These are phyloP conservation scores for Choreutis nemorana DNA, from an alignment of 2,888 invertebrate genomes.

Conservation along the genomic window DNA sequence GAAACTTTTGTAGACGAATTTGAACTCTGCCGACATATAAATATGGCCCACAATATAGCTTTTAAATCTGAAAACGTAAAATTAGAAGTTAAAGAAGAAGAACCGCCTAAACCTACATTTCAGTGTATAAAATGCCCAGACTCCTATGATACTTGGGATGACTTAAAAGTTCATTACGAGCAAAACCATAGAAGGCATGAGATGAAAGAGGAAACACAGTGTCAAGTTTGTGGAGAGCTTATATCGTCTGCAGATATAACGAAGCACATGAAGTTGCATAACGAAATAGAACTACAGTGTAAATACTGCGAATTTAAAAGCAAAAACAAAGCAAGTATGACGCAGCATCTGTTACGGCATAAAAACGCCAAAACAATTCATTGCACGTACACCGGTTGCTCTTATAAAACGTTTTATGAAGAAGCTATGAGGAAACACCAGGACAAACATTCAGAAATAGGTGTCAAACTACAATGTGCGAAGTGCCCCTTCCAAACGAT, in stretches of 20 bases:
- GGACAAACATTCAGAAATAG: slow-evolving; percentile 34
- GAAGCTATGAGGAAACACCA: slow-evolving; percentile 49
- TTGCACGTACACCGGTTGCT: slow-evolving; percentile 37
- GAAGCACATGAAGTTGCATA: slow-evolving; percentile 38
- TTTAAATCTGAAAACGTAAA: slow-evolving; percentile 10
- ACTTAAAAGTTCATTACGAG: slow-evolving; percentile 37
- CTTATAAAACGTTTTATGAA: slow-evolving; percentile 46
- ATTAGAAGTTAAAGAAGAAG: slow-evolving; percentile 30
- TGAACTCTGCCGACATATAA: slow-evolving; percentile 43
- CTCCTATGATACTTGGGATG: slow-evolving; percentile 30
- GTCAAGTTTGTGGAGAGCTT: slow-evolving; percentile 45
- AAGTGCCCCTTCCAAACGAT: slow-evolving; percentile 51
- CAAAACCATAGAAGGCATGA: slow-evolving; percentile 29
- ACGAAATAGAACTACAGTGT: slow-evolving; percentile 29
- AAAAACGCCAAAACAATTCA: slow-evolving; percentile 41
- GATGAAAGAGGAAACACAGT: slow-evolving; percentile 31
- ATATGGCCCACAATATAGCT: slow-evolving; percentile 22
- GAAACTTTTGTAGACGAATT: slow-evolving; percentile 42
- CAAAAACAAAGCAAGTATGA: slow-evolving; percentile 34
- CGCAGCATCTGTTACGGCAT: slow-evolving; percentile 46
- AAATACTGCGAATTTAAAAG: slow-evolving; percentile 47
- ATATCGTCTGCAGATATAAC: slow-evolving; percentile 30
- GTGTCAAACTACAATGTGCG: slow-evolving; percentile 44
- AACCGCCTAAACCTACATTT: slow-evolving; percentile 28
- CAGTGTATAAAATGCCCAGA: slow-evolving; percentile 48